Evolutionary conservation across 2,113 vertebrate genomes (phyloP).

Genomic region (Nannospalax galili): DNA sequence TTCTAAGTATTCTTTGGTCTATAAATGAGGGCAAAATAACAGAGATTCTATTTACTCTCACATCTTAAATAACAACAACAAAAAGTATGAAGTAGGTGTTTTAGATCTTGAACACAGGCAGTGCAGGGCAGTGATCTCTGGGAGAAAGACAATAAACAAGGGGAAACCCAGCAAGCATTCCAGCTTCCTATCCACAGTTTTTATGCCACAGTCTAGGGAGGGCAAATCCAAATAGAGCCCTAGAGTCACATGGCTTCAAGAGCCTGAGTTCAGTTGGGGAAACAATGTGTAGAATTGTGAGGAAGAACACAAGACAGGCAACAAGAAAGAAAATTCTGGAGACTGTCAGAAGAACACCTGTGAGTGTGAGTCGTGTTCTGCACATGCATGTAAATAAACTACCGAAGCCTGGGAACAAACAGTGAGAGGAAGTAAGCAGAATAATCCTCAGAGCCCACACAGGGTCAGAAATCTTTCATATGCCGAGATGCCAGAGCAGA

Average conservation of each 20-base stretch:
- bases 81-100: not conserved
- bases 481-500: not conserved
- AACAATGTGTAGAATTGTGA: not conserved
- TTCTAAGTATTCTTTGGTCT: not conserved
- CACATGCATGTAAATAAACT: not conserved
- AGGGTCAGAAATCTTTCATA: not conserved
- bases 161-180: not conserved
- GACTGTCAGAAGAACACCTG: not conserved
- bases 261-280: not conserved
- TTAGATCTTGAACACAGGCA: not conserved
- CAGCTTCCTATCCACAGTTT: not conserved
- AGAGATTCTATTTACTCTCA: not conserved
- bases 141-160: constrained; percentile 13
- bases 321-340: not conserved
- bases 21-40: not conserved
- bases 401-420: not conserved
- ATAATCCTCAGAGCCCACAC: not conserved
- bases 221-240: not conserved
- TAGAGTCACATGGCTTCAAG: not conserved
- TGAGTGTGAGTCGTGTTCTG: not conserved
- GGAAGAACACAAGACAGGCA: not conserved
- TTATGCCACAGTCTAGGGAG: not conserved
- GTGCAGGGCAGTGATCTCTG: not conserved
- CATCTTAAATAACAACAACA: not conserved
- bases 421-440: not conserved